Evolutionary conservation across 1,140 invertebrate species (phyloP).

Genomic region (Berghia stephanieae): DNA sequence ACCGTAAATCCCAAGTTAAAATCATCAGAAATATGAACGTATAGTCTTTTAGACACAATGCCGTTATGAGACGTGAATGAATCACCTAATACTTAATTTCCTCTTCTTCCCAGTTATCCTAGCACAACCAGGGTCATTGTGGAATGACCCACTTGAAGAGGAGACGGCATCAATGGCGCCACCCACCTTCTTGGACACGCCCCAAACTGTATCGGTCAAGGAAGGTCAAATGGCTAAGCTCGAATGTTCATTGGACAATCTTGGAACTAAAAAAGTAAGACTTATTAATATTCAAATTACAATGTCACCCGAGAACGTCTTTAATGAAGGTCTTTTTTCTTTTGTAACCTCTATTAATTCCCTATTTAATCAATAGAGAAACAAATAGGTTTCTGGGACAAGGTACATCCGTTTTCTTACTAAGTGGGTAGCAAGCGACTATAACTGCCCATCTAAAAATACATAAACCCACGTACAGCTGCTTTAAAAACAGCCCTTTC

Average conservation of each 20-base stretch:
- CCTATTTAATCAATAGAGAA: too few relatives aligned
- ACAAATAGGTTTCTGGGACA: too few relatives aligned
- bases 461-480: too few relatives aligned
- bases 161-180: constrained; percentile 28
- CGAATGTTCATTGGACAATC: constrained; percentile 43
- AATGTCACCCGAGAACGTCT: neutral
- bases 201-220: constrained; percentile 40
- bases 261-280: constrained; percentile 49
- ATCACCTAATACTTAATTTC: neutral
- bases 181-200: constrained; percentile 41
- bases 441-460: too few relatives aligned
- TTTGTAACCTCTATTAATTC: neutral
- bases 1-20: too few relatives aligned
- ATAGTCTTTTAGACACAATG: too few relatives aligned
- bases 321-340: neutral
- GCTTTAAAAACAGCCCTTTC: too few relatives aligned
- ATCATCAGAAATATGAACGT: too few relatives aligned
- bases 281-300: neutral
- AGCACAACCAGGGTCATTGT: neutral
- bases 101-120: neutral
- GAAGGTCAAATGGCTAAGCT: constrained; percentile 45
- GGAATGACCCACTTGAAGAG: constrained; percentile 5
- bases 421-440: too few relatives aligned
- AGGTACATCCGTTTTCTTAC: too few relatives aligned
- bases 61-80: too few relatives aligned